Evolutionary conservation across 2,888 invertebrate genomes (phyloP), one percentile per base, ranked within the genome.

Genomic region (Spilarctia lutea): DNA sequence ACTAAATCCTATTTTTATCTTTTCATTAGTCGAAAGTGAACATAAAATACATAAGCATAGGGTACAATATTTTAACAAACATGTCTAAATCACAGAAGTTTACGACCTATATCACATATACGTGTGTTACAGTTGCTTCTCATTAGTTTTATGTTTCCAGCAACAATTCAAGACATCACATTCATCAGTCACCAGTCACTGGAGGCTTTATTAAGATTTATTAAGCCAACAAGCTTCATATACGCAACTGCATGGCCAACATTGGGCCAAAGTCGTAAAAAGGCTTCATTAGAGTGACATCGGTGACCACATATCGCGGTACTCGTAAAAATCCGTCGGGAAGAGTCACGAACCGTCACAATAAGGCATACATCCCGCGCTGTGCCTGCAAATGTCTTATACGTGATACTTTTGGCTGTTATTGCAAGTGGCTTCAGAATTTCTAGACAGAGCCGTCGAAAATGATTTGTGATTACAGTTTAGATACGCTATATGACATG

Each of bases 281-380:
- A 79, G 79, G 73, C 79, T 82, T 85, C 84, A 84, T 84, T 84
- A 84, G 72, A 74, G 73, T 65, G 70, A 71, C 82, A 83, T 79
- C 80, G 84, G 79, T 78, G 82, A 87, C 89, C 83, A 76, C 70
- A 75, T 76, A 71, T 83, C 89, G 90, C 89, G 90, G 88, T 84
- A 84, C 88, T 93, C 93, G 93, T 93, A 93, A 93, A 92, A 92
- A 92, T 92, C 91, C 91, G 88, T 87, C 91, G 88, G 63, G 90
- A 88, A 82, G 90, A 91, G 89, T 86, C 91, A 90, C 90, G 91
- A 88, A 84, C 84, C 85, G 78, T 83, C 83, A 85, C 91, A 92
- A 91, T 93, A 93, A 92, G 92, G 89, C 90, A 91, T 88, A 89
- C 83, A 81, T 86, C 86, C 88, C 87, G 88, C 88, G 88, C 90